These are phyloP conservation scores for Callipepla squamata DNA, from an alignment of 2,113 vertebrate genomes.

Conservation along the genomic window DNA sequence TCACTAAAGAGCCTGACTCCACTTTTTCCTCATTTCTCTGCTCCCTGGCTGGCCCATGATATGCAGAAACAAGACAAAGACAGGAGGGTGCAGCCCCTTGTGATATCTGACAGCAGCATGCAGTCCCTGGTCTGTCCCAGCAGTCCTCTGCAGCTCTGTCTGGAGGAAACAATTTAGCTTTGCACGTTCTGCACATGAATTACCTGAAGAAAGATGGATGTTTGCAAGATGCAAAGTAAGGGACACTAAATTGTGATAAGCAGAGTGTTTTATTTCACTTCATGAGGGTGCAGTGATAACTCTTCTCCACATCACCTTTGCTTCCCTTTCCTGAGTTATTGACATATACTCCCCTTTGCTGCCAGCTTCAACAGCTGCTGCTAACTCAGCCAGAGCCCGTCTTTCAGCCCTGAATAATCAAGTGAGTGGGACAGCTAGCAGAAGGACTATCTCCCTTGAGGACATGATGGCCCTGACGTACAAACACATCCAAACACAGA, in stretches of 20 bases:
- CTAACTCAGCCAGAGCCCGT: conserved; percentile 7
- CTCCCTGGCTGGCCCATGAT: neutral
- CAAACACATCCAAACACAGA: neutral
- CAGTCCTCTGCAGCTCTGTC: neutral
- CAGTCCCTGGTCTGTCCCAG: neutral
- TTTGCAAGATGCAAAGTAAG: neutral
- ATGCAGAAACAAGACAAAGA: neutral
- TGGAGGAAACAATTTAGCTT: neutral
- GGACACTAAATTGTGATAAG: neutral
- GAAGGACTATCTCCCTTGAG: conserved; percentile 11
- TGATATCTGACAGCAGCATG: neutral
- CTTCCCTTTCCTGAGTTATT: conserved; percentile 28
- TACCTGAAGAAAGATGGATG: conserved; percentile 8
- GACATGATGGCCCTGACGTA: fast-evolving
- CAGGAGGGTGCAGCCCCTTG: neutral
- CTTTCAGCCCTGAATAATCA: conserved; percentile 22
- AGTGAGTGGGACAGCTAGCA: conserved; percentile 29
- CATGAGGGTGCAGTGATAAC: neutral
- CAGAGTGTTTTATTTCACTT: neutral
- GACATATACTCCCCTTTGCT: conserved; percentile 1
- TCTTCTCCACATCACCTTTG: neutral
- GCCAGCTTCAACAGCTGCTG: neutral
- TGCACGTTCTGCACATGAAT: neutral
- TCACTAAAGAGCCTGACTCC: neutral
- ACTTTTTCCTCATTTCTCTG: neutral